A percentile compares a stretch with the other conserved stretches of the same genome.
Evolutionary conservation across 2,113 vertebrate genomes (phyloP).

Genomic region (Pipra filicauda): DNA sequence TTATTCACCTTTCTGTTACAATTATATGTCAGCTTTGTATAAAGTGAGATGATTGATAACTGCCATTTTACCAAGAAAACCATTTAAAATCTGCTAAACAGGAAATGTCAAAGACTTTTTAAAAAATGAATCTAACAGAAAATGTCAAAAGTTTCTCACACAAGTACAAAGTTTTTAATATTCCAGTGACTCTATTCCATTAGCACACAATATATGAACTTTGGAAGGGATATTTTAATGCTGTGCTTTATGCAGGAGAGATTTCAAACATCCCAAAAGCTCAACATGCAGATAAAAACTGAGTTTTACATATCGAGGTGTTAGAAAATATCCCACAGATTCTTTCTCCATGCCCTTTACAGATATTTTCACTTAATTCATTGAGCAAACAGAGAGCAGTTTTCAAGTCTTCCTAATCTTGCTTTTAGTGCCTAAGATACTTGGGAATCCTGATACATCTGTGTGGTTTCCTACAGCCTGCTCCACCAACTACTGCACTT

Average conservation of each 20-base stretch:
- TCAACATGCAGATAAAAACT: background rate
- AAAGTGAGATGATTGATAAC: background rate
- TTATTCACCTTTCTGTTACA: constrained; percentile 12
- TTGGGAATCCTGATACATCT: background rate
- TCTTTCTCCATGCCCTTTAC: background rate
- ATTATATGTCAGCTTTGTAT: background rate
- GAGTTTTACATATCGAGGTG: background rate
- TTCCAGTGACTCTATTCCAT: background rate
- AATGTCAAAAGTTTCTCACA: background rate
- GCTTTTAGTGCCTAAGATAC: background rate
- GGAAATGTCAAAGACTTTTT: background rate
- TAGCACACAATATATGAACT: background rate
- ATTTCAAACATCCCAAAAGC: background rate
- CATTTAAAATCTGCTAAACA: background rate
- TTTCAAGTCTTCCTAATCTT: background rate
- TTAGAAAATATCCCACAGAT: background rate
- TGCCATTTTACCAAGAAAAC: background rate
- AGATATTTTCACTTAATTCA: background rate
- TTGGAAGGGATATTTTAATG: background rate
- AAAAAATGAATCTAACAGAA: background rate
- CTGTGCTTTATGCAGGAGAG: background rate
- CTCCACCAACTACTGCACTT: background rate
- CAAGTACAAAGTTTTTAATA: background rate
- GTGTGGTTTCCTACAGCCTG: background rate
- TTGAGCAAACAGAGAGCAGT: background rate